Evolutionary conservation across 2,797 vertebrate genomes (phyloP), one percentile per base, ranked within the genome.

Genomic region (Coendou prehensilis): DNA sequence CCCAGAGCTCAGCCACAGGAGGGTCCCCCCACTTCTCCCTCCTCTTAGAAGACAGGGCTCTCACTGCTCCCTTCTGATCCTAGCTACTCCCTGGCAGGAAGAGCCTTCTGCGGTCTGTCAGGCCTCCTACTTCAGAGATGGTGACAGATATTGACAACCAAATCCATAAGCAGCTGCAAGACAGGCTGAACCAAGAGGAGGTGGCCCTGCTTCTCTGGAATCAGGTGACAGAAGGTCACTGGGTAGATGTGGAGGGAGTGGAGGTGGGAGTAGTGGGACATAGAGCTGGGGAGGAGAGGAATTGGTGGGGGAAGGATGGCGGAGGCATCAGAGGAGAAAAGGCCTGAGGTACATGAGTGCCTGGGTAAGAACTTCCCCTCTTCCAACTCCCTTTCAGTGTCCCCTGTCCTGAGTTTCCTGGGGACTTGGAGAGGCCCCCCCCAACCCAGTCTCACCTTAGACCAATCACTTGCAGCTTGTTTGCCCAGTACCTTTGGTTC

Each of bases 101-200:
- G 92, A 88, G 79, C 64, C 85, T 94, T 93, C 81, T 78, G 71
- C 59, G 63, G 63, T 76, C 79, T 92, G 80, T 89, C 91, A 91
- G 91, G 28, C 61, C 80, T 94, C 83, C 69, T 52, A 14, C 76
- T 96, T 85, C 87, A 87, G 76, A 96, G 80, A 91, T 73, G 80
- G 86, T 91, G 67, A 91, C 87, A 97, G 97, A 95, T 85, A 82
- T 10, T 94, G 96, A 95, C 87, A 93, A 92, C 91, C 83, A 95
- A 76, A 95, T 91, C 52, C 0, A 82, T 96, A 73, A 92, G 67
- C 90, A 95, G 78, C 93, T 92, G 69, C 91, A 64, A 91, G 91
- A 95, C 86, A 85, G 64, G 61, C 95, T 84, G 93, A 89, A 93
- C 50, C 87, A 80, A 87, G 84, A 96, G 20, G 11, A 93, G 61